Conservation (phyloP, 2,888 invertebrate species). For the Tinea trinotella region DNA sequence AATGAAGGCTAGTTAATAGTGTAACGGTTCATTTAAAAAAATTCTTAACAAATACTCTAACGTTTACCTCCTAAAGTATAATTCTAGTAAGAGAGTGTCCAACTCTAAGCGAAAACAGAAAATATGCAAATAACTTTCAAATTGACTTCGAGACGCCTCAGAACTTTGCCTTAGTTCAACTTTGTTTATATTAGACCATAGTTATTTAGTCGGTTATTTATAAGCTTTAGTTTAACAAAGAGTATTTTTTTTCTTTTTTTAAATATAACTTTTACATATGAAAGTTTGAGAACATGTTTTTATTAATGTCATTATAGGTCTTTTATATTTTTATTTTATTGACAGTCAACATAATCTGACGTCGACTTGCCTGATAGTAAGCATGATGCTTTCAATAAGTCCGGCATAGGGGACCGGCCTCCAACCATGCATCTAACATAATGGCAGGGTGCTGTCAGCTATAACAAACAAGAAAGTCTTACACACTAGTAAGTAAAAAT, state of each 20-base stretch:
- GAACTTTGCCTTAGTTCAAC: slow-evolving; percentile 12
- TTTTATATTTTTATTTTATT: too few species aligned
- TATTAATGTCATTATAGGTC: background rate
- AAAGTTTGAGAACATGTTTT: background rate
- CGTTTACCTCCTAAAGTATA: background rate
- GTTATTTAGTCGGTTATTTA: slow-evolving; percentile 16
- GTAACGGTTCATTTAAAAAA: background rate
- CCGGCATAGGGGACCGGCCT: too few species aligned
- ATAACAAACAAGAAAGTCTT: too few species aligned
- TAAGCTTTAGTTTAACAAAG: background rate
- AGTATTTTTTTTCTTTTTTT: too few species aligned
- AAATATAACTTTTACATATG: background rate
- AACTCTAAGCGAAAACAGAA: slow-evolving; percentile 34
- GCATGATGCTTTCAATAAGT: too few species aligned
- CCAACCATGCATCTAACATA: too few species aligned
- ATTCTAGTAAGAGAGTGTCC: slow-evolving; percentile 8
- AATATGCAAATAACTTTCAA: slow-evolving; percentile 55
- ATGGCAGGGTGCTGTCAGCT: too few species aligned
- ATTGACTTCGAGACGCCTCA: slow-evolving; percentile 39
- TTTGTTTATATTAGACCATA: slow-evolving; percentile 12
- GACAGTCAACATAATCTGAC: too few species aligned
- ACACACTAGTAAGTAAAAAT: too few species aligned
- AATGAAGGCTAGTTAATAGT: too few species aligned
- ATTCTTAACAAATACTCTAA: background rate
- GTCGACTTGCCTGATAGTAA: too few species aligned